These are phyloP conservation scores for Copidosoma aretas DNA, from an alignment of 2,888 invertebrate species.

Conservation along the genomic window DNA sequence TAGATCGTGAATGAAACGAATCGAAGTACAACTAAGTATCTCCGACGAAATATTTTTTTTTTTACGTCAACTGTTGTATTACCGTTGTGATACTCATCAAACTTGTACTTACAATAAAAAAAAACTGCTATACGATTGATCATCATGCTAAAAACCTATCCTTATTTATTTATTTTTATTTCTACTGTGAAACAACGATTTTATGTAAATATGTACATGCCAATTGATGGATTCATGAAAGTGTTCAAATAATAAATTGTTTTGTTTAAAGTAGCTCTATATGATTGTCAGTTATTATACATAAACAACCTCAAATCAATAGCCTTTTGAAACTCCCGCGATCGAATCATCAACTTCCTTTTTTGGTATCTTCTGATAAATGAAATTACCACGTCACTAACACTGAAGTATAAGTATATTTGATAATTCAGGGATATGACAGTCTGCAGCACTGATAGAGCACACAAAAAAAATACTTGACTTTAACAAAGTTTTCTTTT, in stretches of 20 bases:
- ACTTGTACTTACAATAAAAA: slow-evolving; percentile 25
- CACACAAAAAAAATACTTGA: too few relatives aligned
- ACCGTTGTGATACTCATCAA: slow-evolving; percentile 21
- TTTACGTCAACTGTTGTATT: background rate
- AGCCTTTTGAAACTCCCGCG: slow-evolving; percentile 29
- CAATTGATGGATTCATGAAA: slow-evolving; percentile 24
- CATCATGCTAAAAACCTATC: slow-evolving; percentile 9
- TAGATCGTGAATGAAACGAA: slow-evolving; percentile 9
- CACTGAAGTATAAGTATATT: too few relatives aligned
- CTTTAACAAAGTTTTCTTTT: too few relatives aligned
- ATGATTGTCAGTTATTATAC: slow-evolving; percentile 1
- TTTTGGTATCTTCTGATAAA: too few relatives aligned
- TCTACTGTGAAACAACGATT: background rate
- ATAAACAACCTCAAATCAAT: background rate
- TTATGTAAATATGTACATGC: slow-evolving; percentile 31
- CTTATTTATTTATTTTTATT: slow-evolving; percentile 37
- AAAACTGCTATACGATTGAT: slow-evolving; percentile 3
- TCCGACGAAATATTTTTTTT: slow-evolving; percentile 4
- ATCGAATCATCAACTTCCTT: slow-evolving; percentile 7
- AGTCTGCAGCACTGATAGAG: too few relatives aligned
- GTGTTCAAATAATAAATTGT: slow-evolving; percentile 13
- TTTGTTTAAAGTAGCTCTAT: slow-evolving; percentile 18
- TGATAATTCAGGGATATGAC: too few relatives aligned
- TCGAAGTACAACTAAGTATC: slow-evolving; percentile 19
- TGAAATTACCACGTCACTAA: too few relatives aligned